A percentile compares a stretch with the other conserved stretches of the same genome.
Conservation (phyloP, 2,888 invertebrate species). For the Rutpela maculata region DNA sequence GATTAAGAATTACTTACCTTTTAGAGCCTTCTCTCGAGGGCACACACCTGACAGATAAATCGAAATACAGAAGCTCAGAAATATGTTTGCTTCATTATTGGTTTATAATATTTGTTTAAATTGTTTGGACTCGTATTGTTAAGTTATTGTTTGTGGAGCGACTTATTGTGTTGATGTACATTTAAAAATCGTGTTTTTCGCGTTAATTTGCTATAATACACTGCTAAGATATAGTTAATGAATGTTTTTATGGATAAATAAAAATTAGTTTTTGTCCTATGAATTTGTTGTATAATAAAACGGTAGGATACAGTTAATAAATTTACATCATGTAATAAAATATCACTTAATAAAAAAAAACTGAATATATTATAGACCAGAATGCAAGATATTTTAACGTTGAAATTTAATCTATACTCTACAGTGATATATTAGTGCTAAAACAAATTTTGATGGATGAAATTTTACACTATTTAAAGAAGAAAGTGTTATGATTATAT, state of each 20-base stretch:
- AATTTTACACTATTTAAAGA: too few relatives aligned
- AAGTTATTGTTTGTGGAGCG: constrained; percentile 24
- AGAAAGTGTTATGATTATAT: too few relatives aligned
- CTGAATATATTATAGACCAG: too few relatives aligned
- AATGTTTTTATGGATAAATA: neutral
- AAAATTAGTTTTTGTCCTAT: neutral
- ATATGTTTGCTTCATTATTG: constrained; percentile 64
- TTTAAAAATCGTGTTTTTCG: neutral
- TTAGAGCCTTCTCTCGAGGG: constrained; percentile 60
- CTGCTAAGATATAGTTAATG: neutral
- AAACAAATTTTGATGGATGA: too few relatives aligned
- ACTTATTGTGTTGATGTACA: constrained; percentile 27
- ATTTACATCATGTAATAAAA: neutral
- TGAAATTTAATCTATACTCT: too few relatives aligned
- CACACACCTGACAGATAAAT: constrained; percentile 59
- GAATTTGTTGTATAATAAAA: neutral
- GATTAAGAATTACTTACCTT: constrained; percentile 64
- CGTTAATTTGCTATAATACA: neutral
- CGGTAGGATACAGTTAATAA: neutral
- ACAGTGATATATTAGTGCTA: too few relatives aligned
- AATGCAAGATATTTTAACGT: too few relatives aligned
- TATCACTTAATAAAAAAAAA: too few relatives aligned
- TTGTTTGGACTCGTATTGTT: constrained; percentile 51
- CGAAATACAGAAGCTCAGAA: constrained; percentile 46
- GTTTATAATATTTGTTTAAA: constrained; percentile 62